Conservation (phyloP, 2,888 invertebrate species). For the Drosophila fulvimacula region DNA sequence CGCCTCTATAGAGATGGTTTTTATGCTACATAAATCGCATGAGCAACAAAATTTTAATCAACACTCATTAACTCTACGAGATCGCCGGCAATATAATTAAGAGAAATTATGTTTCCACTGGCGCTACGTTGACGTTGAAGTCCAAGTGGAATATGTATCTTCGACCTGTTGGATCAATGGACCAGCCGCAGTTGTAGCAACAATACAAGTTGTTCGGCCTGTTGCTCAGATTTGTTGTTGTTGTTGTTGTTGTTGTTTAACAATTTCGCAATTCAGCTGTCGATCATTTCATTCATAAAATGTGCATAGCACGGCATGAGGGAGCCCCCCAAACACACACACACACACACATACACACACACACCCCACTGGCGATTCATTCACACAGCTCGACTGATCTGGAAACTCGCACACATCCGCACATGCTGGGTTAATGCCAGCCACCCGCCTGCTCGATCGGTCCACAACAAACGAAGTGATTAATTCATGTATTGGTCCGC, state of each 20-base stretch:
- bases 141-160: slow-evolving; percentile 29
- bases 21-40: slow-evolving; percentile 61
- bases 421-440: slow-evolving; percentile 65
- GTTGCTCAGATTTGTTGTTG: slow-evolving; percentile 58
- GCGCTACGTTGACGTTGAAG: slow-evolving; percentile 60
- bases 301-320: slow-evolving; percentile 57
- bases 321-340: slow-evolving; percentile 33
- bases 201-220: slow-evolving; percentile 27
- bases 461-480: slow-evolving; percentile 79
- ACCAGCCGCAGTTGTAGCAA: slow-evolving; percentile 25
- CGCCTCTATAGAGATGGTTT: slow-evolving; percentile 12
- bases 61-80: slow-evolving; percentile 78
- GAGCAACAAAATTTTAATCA: slow-evolving; percentile 71
- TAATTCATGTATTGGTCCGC: slow-evolving; percentile 72
- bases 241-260: slow-evolving; percentile 67
- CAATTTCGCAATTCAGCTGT: slow-evolving; percentile 83
- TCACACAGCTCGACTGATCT: slow-evolving; percentile 69
- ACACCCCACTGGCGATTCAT: slow-evolving; percentile 49
- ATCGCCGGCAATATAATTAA: slow-evolving; percentile 80
- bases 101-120: slow-evolving; percentile 82
- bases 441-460: slow-evolving; percentile 71
- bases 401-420: slow-evolving; percentile 78
- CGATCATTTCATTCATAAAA: slow-evolving; percentile 83
- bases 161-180: slow-evolving; percentile 78
- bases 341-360: slow-evolving; percentile 23